Percentiles rank a stretch among this genome's conserved stretches.
Conservation (phyloP, 2,888 invertebrate species). For the Chirona hameri region DNA sequence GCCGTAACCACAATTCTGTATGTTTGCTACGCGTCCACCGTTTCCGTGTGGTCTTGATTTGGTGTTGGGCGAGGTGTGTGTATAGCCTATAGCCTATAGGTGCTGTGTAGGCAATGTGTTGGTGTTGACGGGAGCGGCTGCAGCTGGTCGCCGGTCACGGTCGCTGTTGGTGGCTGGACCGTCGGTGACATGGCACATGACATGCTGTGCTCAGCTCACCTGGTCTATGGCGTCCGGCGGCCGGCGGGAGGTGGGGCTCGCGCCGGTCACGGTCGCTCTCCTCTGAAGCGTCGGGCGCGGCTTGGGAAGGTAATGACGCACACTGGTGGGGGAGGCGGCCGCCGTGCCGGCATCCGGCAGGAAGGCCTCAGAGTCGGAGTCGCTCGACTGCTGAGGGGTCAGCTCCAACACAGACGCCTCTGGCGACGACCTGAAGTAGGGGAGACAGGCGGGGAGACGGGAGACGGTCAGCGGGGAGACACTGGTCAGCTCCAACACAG, state of each 20-base stretch:
- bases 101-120: no score
- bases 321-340: slow-evolving; percentile 45
- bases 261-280: slow-evolving; percentile 83
- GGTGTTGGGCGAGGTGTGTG: no score
- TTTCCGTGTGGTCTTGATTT: no score
- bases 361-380: slow-evolving; percentile 50
- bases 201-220: no score
- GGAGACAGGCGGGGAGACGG: not conserved
- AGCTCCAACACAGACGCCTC: slow-evolving; percentile 23
- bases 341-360: slow-evolving; percentile 44
- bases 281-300: slow-evolving; percentile 72
- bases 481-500: slow-evolving; percentile 27
- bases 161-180: no score
- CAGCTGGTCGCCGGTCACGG: no score
- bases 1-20: no score
- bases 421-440: not conserved
- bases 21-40: no score
- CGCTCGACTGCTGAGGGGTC: slow-evolving; percentile 38
- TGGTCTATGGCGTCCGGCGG: slow-evolving; percentile 65
- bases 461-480: not conserved
- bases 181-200: no score
- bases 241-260: slow-evolving; percentile 55
- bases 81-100: no score
- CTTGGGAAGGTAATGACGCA: slow-evolving; percentile 67
- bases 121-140: no score